Evolutionary conservation across 2,797 vertebrate species (phyloP).

Genomic region (Hozukius guyotensis): DNA sequence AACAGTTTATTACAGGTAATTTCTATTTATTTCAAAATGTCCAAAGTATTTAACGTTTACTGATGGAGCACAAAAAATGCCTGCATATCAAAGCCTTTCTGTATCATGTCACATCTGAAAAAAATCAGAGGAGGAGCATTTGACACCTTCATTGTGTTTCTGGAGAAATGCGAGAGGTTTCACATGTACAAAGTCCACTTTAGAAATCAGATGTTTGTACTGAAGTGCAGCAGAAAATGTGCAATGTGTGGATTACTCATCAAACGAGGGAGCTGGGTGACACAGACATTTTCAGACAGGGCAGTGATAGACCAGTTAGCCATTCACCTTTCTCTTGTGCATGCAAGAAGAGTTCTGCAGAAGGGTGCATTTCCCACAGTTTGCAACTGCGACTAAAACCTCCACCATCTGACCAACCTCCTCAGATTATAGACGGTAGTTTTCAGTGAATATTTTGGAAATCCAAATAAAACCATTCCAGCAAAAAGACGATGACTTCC

Average conservation of each 20-base stretch:
- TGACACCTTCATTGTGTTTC: neutral
- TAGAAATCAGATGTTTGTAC: neutral
- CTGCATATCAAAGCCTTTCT: neutral
- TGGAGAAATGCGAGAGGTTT: neutral
- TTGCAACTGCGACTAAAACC: neutral
- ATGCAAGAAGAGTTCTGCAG: neutral
- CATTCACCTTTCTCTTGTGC: neutral
- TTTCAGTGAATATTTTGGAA: neutral
- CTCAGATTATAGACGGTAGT: neutral
- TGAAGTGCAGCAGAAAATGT: neutral
- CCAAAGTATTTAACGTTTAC: neutral
- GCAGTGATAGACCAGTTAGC: neutral
- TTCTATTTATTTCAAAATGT: neutral
- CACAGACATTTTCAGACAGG: neutral
- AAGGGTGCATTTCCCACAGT: neutral
- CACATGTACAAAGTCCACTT: neutral
- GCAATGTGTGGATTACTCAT: neutral
- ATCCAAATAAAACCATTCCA: neutral
- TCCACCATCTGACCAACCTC: neutral
- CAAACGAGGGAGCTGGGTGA: neutral
- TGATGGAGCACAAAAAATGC: neutral
- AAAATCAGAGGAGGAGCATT: neutral
- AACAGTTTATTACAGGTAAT: neutral
- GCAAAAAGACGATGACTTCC: slow-evolving; percentile 35
- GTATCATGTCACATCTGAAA: neutral